Evolutionary conservation across 2,113 vertebrate genomes (phyloP).

Genomic region (Chamaetylas fuelleborni): DNA sequence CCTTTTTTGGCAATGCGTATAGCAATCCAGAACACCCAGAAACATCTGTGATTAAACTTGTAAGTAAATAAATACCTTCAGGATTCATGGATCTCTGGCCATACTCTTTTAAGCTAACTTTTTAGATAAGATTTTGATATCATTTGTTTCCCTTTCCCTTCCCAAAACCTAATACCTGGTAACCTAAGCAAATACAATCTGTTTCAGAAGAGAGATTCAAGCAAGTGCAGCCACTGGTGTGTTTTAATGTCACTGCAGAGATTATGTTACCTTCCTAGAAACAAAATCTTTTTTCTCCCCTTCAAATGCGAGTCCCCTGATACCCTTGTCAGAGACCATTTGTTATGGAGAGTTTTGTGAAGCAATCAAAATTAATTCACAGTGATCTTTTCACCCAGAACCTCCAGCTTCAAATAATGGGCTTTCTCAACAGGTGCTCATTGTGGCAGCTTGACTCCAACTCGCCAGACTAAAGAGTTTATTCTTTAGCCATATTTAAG

Average conservation of each 20-base stretch:
- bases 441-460: slow-evolving; percentile 72
- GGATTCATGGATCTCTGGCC: slow-evolving; percentile 54
- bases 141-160: slow-evolving; percentile 78
- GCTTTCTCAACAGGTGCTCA: slow-evolving; percentile 76
- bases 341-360: slow-evolving; percentile 75
- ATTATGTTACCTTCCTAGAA: slow-evolving; percentile 88
- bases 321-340: slow-evolving; percentile 66
- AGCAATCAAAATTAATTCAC: slow-evolving; percentile 78
- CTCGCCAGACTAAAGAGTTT: slow-evolving; percentile 76
- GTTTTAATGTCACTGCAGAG: slow-evolving; percentile 88
- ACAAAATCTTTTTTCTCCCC: slow-evolving; percentile 70
- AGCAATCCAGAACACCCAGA: not conserved
- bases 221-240: slow-evolving; percentile 75
- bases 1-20: not conserved
- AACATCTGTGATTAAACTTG: slow-evolving; percentile 25
- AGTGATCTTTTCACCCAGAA: slow-evolving; percentile 73
- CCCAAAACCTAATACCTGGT: slow-evolving; percentile 79
- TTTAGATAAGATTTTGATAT: slow-evolving; percentile 68
- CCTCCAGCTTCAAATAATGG: slow-evolving; percentile 76
- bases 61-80: slow-evolving; percentile 26
- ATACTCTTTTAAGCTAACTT: slow-evolving; percentile 58
- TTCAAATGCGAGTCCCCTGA: slow-evolving; percentile 72
- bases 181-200: slow-evolving; percentile 86
- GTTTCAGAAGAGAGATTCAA: slow-evolving; percentile 77
- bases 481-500: slow-evolving; percentile 71